Conservation (phyloP, 2,113 vertebrate genomes). For the Onychostruthus taczanowskii region DNA sequence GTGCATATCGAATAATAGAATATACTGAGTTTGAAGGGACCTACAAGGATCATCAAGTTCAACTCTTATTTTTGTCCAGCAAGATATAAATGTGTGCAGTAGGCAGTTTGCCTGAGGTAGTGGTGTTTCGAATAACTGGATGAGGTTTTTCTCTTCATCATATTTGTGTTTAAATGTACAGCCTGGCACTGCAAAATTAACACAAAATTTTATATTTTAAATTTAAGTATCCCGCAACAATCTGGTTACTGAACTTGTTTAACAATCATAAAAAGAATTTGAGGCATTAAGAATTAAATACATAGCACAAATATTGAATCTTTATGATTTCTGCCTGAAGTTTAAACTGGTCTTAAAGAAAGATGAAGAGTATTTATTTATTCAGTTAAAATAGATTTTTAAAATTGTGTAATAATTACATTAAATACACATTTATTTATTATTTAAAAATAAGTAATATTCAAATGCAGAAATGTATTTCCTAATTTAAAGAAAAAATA, state of each 20-base stretch:
- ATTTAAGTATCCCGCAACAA: background rate
- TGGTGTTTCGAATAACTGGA: background rate
- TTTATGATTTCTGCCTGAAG: background rate
- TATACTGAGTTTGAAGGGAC: background rate
- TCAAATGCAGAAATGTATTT: background rate
- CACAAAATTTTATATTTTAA: background rate
- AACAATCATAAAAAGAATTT: background rate
- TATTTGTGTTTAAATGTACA: background rate
- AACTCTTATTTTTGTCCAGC: background rate
- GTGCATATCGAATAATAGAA: background rate
- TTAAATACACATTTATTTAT: background rate
- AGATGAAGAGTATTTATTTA: background rate
- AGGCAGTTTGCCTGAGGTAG: background rate
- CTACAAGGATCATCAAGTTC: background rate
- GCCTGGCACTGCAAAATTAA: background rate
- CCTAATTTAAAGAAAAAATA: background rate
- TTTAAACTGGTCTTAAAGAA: background rate
- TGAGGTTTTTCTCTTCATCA: background rate
- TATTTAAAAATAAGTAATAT: background rate
- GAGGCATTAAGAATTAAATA: background rate
- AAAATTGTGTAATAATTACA: background rate
- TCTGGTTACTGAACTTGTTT: background rate
- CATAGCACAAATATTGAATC: background rate
- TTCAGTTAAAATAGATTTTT: background rate
- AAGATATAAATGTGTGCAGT: background rate